phyloP scores from a whole-genome alignment of 2,888 invertebrate species.

The Camponotus fellah region DNA sequence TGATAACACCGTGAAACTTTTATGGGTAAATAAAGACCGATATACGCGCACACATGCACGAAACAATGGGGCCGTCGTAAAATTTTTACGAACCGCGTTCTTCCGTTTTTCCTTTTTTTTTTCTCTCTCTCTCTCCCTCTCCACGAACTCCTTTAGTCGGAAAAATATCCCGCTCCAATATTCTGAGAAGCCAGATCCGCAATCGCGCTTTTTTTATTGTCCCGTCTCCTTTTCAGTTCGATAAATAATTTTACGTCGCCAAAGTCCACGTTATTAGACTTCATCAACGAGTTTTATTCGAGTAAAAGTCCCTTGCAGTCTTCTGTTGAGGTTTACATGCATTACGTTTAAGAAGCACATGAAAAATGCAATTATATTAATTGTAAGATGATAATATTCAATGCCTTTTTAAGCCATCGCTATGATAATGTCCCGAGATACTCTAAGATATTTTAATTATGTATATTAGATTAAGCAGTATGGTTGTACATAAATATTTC shows the following conservation, averaged over 20 bases:
- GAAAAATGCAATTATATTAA: background rate
- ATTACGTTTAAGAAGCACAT: background rate
- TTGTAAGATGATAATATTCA: background rate
- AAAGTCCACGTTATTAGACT: constrained; percentile 35
- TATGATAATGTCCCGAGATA: background rate
- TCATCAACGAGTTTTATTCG: constrained; percentile 27
- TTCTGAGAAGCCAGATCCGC: constrained; percentile 47
- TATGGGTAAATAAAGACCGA: constrained; percentile 75
- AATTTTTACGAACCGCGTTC: constrained; percentile 66
- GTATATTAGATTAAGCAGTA: background rate
- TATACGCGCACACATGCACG: constrained; percentile 58
- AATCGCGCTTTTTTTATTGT: constrained; percentile 46
- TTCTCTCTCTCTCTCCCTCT: constrained; percentile 56
- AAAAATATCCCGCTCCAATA: constrained; percentile 59
- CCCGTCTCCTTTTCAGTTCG: constrained; percentile 37
- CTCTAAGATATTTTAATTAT: background rate
- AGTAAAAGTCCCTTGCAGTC: background rate
- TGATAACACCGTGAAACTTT: constrained; percentile 75
- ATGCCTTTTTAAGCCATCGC: background rate
- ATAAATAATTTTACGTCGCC: constrained; percentile 48
- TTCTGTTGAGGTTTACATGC: background rate
- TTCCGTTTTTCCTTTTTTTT: background rate
- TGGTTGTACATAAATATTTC: background rate
- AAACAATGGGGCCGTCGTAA: constrained; percentile 73
- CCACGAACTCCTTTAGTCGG: constrained; percentile 53